Percentiles rank a stretch among this genome's conserved stretches.
These are phyloP conservation scores for Bos indicus DNA, from an alignment of 2,113 vertebrate species.

Conservation along the genomic window DNA sequence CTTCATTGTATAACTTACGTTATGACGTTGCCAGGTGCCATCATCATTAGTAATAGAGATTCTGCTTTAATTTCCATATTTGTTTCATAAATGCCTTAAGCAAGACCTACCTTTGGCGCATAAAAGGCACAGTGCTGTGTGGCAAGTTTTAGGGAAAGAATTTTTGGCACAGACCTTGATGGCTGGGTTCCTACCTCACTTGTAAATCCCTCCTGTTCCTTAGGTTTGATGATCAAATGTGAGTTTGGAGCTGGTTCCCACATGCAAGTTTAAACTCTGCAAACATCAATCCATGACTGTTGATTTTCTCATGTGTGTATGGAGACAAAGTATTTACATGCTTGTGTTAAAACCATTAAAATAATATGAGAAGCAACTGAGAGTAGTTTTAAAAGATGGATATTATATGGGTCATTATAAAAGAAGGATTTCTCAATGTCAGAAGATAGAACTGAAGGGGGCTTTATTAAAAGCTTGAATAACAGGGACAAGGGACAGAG, in stretches of 20 bases:
- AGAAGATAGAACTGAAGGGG: not conserved
- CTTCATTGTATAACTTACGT: slow-evolving; percentile 28
- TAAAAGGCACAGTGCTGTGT: not conserved
- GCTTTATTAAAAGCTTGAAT: not conserved
- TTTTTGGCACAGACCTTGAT: not conserved
- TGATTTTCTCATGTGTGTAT: not conserved
- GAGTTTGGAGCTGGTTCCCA: not conserved
- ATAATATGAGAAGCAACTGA: not conserved
- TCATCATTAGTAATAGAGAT: not conserved
- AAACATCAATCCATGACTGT: not conserved
- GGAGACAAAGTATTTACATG: not conserved
- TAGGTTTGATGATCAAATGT: not conserved
- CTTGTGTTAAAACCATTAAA: not conserved
- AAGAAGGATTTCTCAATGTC: not conserved
- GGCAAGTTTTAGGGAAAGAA: not conserved
- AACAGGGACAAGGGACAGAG: not conserved
- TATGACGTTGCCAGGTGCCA: not conserved
- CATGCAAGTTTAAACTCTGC: not conserved
- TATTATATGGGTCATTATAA: not conserved
- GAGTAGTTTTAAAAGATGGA: not conserved
- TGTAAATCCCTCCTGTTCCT: not conserved
- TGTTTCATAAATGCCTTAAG: not conserved
- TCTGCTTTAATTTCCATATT: not conserved
- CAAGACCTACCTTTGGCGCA: not conserved
- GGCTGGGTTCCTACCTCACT: not conserved